phyloP scores from a whole-genome alignment of 2,797 vertebrate species.

The Graptemys geographica region DNA sequence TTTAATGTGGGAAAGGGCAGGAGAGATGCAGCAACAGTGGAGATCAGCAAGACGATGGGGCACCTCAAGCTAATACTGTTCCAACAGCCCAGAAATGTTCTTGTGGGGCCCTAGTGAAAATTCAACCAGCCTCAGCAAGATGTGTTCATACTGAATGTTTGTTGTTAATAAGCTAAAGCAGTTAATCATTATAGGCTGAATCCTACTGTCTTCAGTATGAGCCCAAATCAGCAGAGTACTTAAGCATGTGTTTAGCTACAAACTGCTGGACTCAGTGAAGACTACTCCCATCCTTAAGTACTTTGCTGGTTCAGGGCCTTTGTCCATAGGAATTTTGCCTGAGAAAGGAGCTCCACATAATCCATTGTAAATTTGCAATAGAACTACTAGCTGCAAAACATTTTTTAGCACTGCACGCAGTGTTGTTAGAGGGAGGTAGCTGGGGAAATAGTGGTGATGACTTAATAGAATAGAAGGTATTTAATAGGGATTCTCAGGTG shows the following conservation, averaged over 20 bases:
- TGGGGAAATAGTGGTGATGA: fast-evolving
- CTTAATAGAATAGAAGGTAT: background rate
- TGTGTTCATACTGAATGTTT: background rate
- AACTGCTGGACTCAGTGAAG: background rate
- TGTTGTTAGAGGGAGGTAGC: background rate
- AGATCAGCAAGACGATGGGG: background rate
- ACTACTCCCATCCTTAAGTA: background rate
- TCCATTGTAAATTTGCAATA: background rate
- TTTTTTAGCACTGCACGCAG: background rate
- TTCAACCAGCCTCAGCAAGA: background rate
- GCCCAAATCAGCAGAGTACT: background rate
- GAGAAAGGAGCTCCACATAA: background rate
- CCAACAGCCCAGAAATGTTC: background rate
- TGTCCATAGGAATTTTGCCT: background rate
- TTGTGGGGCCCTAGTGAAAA: background rate
- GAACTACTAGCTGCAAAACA: background rate
- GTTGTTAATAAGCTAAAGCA: background rate
- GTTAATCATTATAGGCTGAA: background rate
- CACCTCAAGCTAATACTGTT: background rate
- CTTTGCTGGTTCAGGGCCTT: background rate
- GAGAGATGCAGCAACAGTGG: background rate
- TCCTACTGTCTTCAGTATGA: background rate
- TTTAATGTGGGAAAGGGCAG: background rate
- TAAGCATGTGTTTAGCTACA: background rate
- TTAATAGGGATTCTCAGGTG: background rate